Evolutionary conservation across 2,113 vertebrate species (phyloP).

Genomic region (Piliocolobus tephrosceles): DNA sequence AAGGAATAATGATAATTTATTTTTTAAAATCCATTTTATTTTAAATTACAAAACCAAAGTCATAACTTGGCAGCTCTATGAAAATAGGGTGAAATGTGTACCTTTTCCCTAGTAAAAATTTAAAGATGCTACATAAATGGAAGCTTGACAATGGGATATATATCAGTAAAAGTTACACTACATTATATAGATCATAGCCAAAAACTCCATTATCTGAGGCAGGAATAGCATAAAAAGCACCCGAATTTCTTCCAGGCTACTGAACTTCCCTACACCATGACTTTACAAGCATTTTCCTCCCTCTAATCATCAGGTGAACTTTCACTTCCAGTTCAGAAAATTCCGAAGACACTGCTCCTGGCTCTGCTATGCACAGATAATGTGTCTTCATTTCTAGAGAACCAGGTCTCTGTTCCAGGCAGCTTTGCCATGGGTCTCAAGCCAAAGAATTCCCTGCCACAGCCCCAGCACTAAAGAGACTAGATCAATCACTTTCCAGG

Average conservation of each 20-base stretch:
- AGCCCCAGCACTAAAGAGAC: background rate
- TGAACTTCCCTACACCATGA: background rate
- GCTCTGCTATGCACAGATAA: background rate
- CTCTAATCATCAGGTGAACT: background rate
- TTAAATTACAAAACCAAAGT: slow-evolving; percentile 22
- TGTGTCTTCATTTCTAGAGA: background rate
- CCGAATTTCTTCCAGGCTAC: background rate
- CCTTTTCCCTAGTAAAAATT: background rate
- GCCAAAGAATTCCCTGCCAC: background rate
- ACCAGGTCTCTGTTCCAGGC: background rate
- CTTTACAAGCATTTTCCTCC: background rate
- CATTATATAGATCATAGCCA: background rate
- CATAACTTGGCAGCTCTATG: background rate
- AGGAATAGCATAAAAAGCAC: background rate
- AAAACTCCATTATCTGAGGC: background rate
- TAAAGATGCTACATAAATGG: background rate
- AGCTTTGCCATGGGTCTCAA: background rate
- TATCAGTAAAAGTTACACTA: background rate
- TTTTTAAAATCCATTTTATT: background rate
- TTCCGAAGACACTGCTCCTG: background rate
- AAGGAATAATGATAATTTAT: background rate
- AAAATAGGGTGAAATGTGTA: background rate
- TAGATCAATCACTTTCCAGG: background rate
- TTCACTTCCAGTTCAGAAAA: background rate
- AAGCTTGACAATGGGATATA: background rate